phyloP scores from a whole-genome alignment of 2,797 vertebrate species.

The Malacoraja senta region DNA sequence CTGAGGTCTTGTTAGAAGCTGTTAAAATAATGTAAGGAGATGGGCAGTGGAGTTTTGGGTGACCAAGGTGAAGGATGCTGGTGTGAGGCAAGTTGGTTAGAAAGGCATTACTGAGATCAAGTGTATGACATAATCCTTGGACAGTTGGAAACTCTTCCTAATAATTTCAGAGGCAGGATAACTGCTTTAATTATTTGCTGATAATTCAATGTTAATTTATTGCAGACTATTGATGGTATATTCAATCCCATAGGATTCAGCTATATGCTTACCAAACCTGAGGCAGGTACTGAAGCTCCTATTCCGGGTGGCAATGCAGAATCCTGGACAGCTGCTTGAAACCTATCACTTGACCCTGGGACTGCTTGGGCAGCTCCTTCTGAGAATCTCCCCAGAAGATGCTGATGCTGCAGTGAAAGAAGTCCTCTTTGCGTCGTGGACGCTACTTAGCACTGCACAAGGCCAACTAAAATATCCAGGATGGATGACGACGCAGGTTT shows the following conservation, averaged over 20 bases:
- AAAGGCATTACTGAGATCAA: no score
- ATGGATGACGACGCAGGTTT: conserved; percentile 89
- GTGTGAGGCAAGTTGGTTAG: no score
- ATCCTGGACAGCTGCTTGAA: conserved; percentile 91
- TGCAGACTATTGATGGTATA: background rate
- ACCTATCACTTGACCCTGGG: conserved; percentile 90
- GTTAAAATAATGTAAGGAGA: no score
- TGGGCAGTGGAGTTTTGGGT: no score
- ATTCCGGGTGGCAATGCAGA: conserved; percentile 90
- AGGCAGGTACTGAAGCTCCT: conserved; percentile 85
- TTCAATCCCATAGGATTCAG: conserved; percentile 58
- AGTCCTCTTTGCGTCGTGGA: conserved; percentile 78
- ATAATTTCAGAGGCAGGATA: no score
- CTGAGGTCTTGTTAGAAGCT: no score
- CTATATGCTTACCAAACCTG: conserved; percentile 70
- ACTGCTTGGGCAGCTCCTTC: conserved; percentile 82
- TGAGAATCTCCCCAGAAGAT: conserved; percentile 74
- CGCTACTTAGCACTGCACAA: conserved; percentile 66
- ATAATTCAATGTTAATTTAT: background rate
- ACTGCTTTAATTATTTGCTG: background rate
- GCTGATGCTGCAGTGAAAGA: conserved; percentile 79
- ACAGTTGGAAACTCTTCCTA: background rate
- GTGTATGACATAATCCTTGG: background rate
- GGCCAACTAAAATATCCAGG: conserved; percentile 63
- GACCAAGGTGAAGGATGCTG: no score